Base-by-base conservation (phyloP, 2,888 invertebrate species). In the Microctonus aethiopoides region DNA sequence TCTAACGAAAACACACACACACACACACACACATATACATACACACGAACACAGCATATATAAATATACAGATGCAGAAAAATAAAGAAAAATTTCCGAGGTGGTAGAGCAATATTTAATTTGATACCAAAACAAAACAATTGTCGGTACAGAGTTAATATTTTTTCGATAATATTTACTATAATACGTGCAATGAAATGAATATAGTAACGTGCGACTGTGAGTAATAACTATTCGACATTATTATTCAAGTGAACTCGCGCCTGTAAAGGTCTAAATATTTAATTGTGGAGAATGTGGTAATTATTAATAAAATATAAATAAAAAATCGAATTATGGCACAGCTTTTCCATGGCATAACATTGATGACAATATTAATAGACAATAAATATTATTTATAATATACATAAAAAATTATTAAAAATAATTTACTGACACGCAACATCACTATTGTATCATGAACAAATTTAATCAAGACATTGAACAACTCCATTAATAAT, bases 401-500 rank as follows among this genome's bases (percentile, higher is more conserved):
- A 39, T n/a, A 39, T 2, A n/a, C n/a, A 39, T 22, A 9, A 52
- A 52, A 52, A 13, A 52, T 22, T 52, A 20, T 9, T 5, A 2
- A 7, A 22, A 24, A 20, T 22, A 52, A 22, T n/a, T n/a, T n/a
- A 13, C 16, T 41, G 0, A 36, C 13, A 41, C 9, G 32, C 11
- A 20, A 52, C 13, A 52, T 1, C 4, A n/a, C 10, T 20, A 24
- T 10, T 39, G 16, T 10, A 16, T 24, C 2, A 57, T 39, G 26
- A 13, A 56, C 2, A 26, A 24, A 46, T 46, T 32, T 67, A n/a
- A 51, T 59, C 20, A 46, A 41, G 57, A 60, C 59, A 34, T 51
- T 29, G 26, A 51, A 11, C 36, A 34, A 57, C 34, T 67, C 32
- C 20, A 20, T 51, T 52, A 34, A 67, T 54, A 67, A 67, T 60